Evolutionary conservation across 2,113 vertebrate species (phyloP).

Genomic region (Centrocercus urophasianus): DNA sequence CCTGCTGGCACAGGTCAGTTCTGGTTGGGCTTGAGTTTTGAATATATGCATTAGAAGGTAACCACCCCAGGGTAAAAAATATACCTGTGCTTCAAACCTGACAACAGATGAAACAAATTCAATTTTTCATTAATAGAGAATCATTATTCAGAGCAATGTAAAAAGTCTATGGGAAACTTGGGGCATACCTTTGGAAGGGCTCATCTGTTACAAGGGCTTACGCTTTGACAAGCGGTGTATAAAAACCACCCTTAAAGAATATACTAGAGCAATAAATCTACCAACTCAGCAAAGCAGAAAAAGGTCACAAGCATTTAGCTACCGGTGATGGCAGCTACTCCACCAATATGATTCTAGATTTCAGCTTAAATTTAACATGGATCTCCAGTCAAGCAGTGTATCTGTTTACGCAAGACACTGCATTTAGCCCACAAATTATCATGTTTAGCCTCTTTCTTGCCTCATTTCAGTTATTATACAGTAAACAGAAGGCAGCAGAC

Average conservation of each 20-base stretch:
- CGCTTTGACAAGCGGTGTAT: conserved; percentile 21
- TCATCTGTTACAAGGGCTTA: conserved; percentile 29
- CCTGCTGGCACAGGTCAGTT: conserved; percentile 45
- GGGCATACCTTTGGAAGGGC: conserved; percentile 2
- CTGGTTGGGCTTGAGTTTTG: conserved; percentile 36
- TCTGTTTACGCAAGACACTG: neutral
- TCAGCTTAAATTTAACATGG: neutral
- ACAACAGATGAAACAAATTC: conserved; percentile 42
- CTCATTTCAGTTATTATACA: neutral
- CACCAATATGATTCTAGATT: neutral
- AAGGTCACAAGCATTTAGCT: neutral
- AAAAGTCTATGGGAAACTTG: conserved; percentile 13
- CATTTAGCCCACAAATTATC: neutral
- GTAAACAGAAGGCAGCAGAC: neutral
- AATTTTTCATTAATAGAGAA: conserved; percentile 54
- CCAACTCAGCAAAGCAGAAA: conserved; percentile 9
- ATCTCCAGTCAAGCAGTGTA: neutral
- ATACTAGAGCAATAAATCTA: neutral
- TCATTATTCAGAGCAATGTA: conserved; percentile 15
- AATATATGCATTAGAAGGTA: conserved; percentile 53
- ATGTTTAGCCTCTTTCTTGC: neutral
- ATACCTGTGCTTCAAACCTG: conserved; percentile 3
- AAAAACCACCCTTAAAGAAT: conserved; percentile 39
- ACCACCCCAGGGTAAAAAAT: conserved; percentile 5
- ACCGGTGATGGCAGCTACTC: neutral